Base-by-base conservation (phyloP, 2,113 vertebrate species). In the Amblyopsis rosae region DNA sequence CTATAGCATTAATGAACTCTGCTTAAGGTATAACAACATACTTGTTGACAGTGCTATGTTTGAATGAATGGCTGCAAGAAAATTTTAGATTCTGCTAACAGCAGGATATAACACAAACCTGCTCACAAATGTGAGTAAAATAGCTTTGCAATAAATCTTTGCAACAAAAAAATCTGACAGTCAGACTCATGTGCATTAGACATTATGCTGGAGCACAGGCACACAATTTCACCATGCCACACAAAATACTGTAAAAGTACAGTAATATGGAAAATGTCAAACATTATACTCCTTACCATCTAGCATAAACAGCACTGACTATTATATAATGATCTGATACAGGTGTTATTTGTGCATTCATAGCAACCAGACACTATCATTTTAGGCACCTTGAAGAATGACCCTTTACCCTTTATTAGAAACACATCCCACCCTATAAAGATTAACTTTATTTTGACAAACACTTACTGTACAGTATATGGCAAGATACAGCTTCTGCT, bases 51-150 rank as follows among this genome's bases (percentile, higher is more conserved):
- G 47, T 11, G 51, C 46, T 58, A 50, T 33, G 45, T 63, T 53
- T 32, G 68, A 55, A 77, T 49, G 6, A 67, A n/a, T 26, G 26
- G 26, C 67, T 59, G 35, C 48, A 48, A 51, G 47, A 49, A 4
- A 1, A 26, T 26, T 26, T 26, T 26, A 26, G 45, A 61, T 15
- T 71, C 55, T 65, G 47, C 62, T 49, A 61, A 67, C 32, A 63
- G 45, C 49, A 26, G 26, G 26, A 26, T 26, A 26, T 26, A 26
- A 26, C 2, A 26, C 26, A 26, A 26, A 54, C 47, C 78, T 75
- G 66, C 68, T 66, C 58, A 84, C 62, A 84, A 83, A 79, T 41
- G 9, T 64, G 69, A 82, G 57, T 57, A 73, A 77, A 69, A 41
- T 46, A 46, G 49, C 17, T 51, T 81, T 33, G 62, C 65, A 79